A percentile compares a stretch with the other conserved stretches of the same genome.
Evolutionary conservation across 2,888 invertebrate species (phyloP).

Genomic region (Chrysomela aeneicollis): DNA sequence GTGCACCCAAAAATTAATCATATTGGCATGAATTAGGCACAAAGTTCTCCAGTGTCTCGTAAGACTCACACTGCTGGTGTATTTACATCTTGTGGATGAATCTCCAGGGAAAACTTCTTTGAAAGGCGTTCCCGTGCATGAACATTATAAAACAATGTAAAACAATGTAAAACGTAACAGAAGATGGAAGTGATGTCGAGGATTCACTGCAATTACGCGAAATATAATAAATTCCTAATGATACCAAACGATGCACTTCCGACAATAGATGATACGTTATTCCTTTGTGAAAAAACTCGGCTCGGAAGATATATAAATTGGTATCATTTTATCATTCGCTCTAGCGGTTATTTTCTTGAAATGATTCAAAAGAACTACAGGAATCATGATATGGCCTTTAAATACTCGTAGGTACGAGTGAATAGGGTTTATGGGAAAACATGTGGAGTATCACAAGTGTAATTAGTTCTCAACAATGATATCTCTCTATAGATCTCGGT

Average conservation of each 20-base stretch:
- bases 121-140: constrained; percentile 11
- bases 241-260: constrained; percentile 18
- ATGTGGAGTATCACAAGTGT: not conserved
- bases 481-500: not conserved
- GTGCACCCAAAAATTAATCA: too few species aligned
- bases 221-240: constrained; percentile 21
- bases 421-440: not conserved
- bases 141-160: constrained; percentile 15
- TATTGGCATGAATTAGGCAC: too few species aligned
- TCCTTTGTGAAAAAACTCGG: constrained; percentile 14
- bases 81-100: constrained; percentile 17
- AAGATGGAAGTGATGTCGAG: constrained; percentile 15
- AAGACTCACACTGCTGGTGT: too few species aligned
- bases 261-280: constrained; percentile 13
- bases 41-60: too few species aligned
- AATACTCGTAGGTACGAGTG: too few species aligned
- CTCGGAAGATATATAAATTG: not conserved
- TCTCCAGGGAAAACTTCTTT: constrained; percentile 18
- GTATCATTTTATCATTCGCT: not conserved
- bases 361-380: too few species aligned
- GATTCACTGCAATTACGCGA: constrained; percentile 19
- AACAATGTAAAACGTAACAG: constrained; percentile 9
- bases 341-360: not conserved
- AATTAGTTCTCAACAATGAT: not conserved
- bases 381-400: too few species aligned